Percentiles rank a stretch among this genome's conserved stretches.
Conservation (phyloP, 2,888 invertebrate species). For the Dicyrtomina minuta region DNA sequence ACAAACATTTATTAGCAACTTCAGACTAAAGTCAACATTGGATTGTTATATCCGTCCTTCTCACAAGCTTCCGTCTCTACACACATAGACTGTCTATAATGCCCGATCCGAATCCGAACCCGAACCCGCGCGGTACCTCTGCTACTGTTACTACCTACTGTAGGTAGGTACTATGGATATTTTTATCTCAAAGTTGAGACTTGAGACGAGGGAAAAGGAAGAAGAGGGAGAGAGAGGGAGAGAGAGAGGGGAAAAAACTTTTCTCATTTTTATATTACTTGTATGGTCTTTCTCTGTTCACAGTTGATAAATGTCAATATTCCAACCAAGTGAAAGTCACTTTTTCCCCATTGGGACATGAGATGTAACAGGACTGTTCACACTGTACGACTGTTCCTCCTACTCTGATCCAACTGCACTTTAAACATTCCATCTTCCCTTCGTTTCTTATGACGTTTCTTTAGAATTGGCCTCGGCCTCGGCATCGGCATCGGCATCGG, state of each 20-base stretch:
- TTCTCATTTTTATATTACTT: conserved; percentile 28
- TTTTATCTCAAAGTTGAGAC: neutral
- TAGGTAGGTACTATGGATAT: too few species aligned
- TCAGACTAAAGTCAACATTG: conserved; percentile 18
- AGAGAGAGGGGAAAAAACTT: too few species aligned
- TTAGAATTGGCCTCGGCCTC: too few species aligned
- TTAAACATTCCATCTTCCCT: too few species aligned
- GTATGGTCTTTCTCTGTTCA: conserved; percentile 10
- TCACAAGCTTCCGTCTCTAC: neutral
- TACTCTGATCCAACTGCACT: too few species aligned
- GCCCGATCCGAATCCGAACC: too few species aligned
- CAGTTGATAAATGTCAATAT: conserved; percentile 42
- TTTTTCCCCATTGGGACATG: conserved; percentile 51
- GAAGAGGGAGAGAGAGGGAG: neutral
- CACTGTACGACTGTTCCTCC: too few species aligned
- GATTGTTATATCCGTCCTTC: neutral
- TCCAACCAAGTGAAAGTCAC: conserved; percentile 50
- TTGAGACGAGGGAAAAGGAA: neutral
- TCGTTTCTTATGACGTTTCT: too few species aligned
- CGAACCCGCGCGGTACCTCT: too few species aligned
- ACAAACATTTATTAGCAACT: conserved; percentile 19
- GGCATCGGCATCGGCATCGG: too few species aligned
- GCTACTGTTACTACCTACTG: too few species aligned
- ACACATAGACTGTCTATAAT: too few species aligned
- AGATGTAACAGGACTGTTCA: conserved; percentile 43